phyloP scores from a whole-genome alignment of 2,888 invertebrate species.

The Diarsia brunnea region DNA sequence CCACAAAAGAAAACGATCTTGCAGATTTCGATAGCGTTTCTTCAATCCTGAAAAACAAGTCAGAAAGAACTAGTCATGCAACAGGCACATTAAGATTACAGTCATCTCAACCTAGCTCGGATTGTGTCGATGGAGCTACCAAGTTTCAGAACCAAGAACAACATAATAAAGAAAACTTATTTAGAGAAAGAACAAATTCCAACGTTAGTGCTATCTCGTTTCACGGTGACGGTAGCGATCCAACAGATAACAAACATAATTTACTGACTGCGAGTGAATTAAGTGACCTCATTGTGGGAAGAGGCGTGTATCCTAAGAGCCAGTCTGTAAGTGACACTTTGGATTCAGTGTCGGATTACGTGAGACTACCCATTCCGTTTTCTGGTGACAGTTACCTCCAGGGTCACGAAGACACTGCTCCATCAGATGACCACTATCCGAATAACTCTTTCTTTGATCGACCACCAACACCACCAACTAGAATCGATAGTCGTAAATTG shows the following conservation, averaged over 20 bases:
- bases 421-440: slow-evolving; percentile 90
- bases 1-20: slow-evolving; percentile 87
- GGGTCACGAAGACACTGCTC: slow-evolving; percentile 91
- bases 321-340: slow-evolving; percentile 96
- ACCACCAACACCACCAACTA: slow-evolving; percentile 93
- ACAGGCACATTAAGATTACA: slow-evolving; percentile 76
- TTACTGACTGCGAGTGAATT: slow-evolving; percentile 95
- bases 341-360: slow-evolving; percentile 97
- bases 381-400: slow-evolving; percentile 91
- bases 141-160: slow-evolving; percentile 84
- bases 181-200: slow-evolving; percentile 94
- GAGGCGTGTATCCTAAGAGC: slow-evolving; percentile 93
- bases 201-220: slow-evolving; percentile 95
- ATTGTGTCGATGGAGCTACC: slow-evolving; percentile 88
- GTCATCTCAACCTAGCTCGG: slow-evolving; percentile 79
- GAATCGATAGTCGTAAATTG: slow-evolving; percentile 92
- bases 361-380: slow-evolving; percentile 93
- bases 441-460: slow-evolving; percentile 89
- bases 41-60: slow-evolving; percentile 89
- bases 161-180: slow-evolving; percentile 86
- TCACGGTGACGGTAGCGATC: slow-evolving; percentile 97
- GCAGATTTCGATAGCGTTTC: slow-evolving; percentile 89
- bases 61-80: slow-evolving; percentile 81
- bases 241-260: slow-evolving; percentile 94
- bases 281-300: slow-evolving; percentile 95